Base-by-base conservation (phyloP, 2,797 vertebrate species). In the Chaunax sp. region DNA sequence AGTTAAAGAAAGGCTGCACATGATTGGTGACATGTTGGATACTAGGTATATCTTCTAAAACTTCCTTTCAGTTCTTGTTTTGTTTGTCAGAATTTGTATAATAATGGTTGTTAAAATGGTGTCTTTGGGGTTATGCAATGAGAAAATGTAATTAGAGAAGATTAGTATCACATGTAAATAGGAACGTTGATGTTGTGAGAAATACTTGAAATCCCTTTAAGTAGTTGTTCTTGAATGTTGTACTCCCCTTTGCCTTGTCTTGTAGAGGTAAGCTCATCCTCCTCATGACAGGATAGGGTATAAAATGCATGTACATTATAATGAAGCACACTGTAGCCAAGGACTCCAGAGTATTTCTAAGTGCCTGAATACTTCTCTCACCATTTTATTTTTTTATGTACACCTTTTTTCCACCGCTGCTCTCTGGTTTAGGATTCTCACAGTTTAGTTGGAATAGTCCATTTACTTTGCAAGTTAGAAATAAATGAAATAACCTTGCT, bases 131-230 rank as follows among this genome's bases (percentile, higher is more conserved):
- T 77, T 73, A 78, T 69, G 70, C 72, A 77, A 70, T 45, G 61
- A 76, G 40, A 76, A 66, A 22, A 69, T 19, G 11, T 75, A 52
- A 47, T n/a, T 69, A 82, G 66, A 76, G 57, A 76, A 63, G 18
- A 40, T 57, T 78, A 72, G 43, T 28, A 64, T 64, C 50, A 61
- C 55, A 41, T 90, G 89, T 92, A 92, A 86, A 92, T 89, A 92
- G 54, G 62, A 86, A 78, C 45, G 38, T 87, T 62, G 69, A 51
- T 88, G 88, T 91, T 81, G 73, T 91, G 81, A 87, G 78, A 81
- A 70, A 81, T 76, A 86, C 75, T 87, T 92, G 83, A 88, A 91
- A 92, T 89, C 94, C 94, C 92, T 94, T 94, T 94, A 94, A 94
- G 72, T 88, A 68, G 80, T 84, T 44, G 77, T 88, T 83, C 67